Base-by-base conservation (phyloP, 2,888 invertebrate genomes). In the Andrena haemorrhoa region DNA sequence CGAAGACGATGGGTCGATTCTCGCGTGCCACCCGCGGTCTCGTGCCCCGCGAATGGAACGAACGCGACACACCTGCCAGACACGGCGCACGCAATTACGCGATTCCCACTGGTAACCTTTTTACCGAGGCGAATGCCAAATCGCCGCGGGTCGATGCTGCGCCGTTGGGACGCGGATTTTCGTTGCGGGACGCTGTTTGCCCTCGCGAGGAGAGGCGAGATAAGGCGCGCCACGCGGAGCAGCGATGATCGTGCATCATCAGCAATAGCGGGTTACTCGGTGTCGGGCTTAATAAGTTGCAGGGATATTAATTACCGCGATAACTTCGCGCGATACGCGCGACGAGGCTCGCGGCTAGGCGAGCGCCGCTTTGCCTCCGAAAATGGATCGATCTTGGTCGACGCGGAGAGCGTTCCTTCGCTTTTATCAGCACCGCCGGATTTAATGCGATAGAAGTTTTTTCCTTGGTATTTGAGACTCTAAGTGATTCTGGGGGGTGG, bases 251-350 rank as follows among this genome's bases (percentile, higher is more conserved):
- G 35, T 56, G 75, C 56, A 26, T 35, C 72, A 64, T 78, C 80
- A 49, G 63, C 65, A 65, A 31, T 47, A 33, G 53, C 49, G 53
- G 65, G 35, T 65, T 16, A 41, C 26, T 66, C 47, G 23, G 35
- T 31, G 33, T 58, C 65, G 23, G 51, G 20, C n/a, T 77, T 82
- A 82, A 84, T 86, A 79, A 63, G 79, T 86, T 33, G 71, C 60
- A 16, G 23, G 66, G n/a, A 77, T 73, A 86, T 86, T 84, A 79
- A 84, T 86, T 86, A 61, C 41, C 6, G 8, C 20, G 84, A 86
- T 84, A 84, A 79, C 6, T 56, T 66, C 23, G n/a, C 41, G 31
- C 49, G 51, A 56, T 41, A 41, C 16, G 49, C 31, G 49, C n/a
- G 16, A 23, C n/a, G 23, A 7, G 26, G 26, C 29, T 29, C 56